Conservation (phyloP, 2,797 vertebrate species). For the Sylvilagus floridanus region DNA sequence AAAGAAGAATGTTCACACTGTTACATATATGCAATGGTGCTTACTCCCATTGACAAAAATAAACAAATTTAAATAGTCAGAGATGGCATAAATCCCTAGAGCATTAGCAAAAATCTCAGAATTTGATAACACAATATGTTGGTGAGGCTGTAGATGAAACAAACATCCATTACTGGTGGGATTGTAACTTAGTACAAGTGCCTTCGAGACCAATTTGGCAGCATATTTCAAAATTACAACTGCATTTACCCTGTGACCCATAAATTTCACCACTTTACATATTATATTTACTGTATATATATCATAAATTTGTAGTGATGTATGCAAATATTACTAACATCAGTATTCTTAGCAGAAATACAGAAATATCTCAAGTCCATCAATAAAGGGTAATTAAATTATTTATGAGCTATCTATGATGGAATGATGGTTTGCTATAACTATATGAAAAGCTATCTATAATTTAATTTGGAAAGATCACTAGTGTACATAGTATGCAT, state of each 20-base stretch:
- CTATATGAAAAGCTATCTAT: background rate
- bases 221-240: background rate
- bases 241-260: background rate
- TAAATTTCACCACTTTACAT: background rate
- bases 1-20: background rate
- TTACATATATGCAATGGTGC: background rate
- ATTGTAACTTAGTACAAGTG: background rate
- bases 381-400: background rate
- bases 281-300: background rate
- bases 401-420: background rate
- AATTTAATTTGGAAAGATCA: background rate
- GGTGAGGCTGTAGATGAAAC: background rate
- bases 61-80: slow-evolving; percentile 1
- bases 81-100: background rate
- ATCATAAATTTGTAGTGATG: background rate
- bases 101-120: background rate
- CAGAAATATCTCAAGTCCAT: background rate
- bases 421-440: background rate
- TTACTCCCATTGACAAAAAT: background rate
- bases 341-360: background rate
- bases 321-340: background rate
- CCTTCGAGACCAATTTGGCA: background rate
- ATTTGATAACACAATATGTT: background rate
- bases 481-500: background rate
- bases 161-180: background rate